Percentiles rank a stretch among this genome's conserved stretches.
phyloP scores from a whole-genome alignment of 2,888 invertebrate species.

The Calliphora vomitoria region DNA sequence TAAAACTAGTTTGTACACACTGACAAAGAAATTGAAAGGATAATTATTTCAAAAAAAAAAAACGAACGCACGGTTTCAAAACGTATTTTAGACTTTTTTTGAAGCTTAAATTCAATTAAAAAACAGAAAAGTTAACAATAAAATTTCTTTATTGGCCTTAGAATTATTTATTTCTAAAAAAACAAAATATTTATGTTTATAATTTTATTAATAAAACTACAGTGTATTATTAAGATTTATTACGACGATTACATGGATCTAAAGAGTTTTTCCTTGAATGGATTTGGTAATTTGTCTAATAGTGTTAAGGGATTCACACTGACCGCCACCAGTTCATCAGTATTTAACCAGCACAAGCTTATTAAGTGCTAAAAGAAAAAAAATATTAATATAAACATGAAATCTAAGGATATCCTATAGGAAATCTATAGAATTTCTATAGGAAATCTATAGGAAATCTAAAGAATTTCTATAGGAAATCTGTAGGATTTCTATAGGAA shows the following conservation, averaged over 20 bases:
- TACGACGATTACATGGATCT: conserved; percentile 48
- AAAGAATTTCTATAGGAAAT: neutral
- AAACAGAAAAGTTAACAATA: neutral
- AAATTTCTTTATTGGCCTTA: conserved; percentile 27
- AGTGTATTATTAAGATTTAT: conserved; percentile 10
- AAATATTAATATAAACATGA: conserved; percentile 12
- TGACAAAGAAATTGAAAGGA: neutral
- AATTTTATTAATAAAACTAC: conserved; percentile 32
- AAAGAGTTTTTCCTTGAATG: conserved; percentile 86
- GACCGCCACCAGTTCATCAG: conserved; percentile 90
- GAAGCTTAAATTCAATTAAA: no score
- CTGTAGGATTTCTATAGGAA: neutral
- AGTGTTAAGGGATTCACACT: conserved; percentile 90
- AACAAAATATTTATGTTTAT: conserved; percentile 11
- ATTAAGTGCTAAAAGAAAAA: conserved; percentile 88
- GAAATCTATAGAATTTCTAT: neutral
- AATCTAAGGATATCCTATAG: no score
- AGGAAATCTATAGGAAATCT: neutral
- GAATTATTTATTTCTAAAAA: conserved; percentile 49
- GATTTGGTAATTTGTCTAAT: conserved; percentile 89
- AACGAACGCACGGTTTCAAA: no score
- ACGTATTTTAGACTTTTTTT: no score
- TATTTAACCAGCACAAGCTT: conserved; percentile 88
- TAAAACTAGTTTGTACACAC: neutral
- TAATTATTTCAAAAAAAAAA: no score